Percentiles rank a stretch among this genome's conserved stretches.
These are phyloP conservation scores for Vultur gryphus DNA, from an alignment of 2,797 vertebrate species.

Conservation along the genomic window DNA sequence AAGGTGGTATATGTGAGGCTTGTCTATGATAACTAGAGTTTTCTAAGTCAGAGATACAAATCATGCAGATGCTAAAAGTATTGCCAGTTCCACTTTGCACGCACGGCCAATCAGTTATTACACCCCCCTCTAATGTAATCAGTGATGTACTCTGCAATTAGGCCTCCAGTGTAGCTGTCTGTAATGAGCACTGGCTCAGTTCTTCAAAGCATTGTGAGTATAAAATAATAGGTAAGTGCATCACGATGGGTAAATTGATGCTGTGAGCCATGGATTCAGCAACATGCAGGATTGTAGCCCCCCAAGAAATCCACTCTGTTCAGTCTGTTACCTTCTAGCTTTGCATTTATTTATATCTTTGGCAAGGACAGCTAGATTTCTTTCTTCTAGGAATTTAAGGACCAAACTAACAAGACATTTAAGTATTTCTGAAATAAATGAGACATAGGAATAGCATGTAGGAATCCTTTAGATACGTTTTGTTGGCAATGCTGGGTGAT, in stretches of 20 bases:
- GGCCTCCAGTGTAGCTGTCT: background rate
- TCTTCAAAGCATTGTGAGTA: background rate
- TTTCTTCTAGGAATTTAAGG: background rate
- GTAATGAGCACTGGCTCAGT: background rate
- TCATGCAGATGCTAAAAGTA: background rate
- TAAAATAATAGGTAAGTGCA: background rate
- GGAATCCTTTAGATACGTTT: background rate
- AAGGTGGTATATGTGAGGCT: background rate
- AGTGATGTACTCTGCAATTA: background rate
- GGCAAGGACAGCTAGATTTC: background rate
- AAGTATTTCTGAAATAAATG: background rate
- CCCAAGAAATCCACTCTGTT: background rate
- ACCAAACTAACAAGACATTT: background rate
- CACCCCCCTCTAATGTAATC: background rate
- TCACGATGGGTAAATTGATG: background rate
- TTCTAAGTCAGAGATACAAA: background rate
- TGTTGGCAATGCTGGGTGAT: background rate
- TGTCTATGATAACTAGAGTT: background rate
- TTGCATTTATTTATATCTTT: background rate
- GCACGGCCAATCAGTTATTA: background rate
- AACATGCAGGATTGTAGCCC: background rate
- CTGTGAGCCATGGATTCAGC: background rate
- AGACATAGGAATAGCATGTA: background rate
- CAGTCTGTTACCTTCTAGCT: background rate
- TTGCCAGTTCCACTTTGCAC: background rate